Base-by-base conservation (phyloP, 2,113 vertebrate species). In the Pelodiscus sinensis region DNA sequence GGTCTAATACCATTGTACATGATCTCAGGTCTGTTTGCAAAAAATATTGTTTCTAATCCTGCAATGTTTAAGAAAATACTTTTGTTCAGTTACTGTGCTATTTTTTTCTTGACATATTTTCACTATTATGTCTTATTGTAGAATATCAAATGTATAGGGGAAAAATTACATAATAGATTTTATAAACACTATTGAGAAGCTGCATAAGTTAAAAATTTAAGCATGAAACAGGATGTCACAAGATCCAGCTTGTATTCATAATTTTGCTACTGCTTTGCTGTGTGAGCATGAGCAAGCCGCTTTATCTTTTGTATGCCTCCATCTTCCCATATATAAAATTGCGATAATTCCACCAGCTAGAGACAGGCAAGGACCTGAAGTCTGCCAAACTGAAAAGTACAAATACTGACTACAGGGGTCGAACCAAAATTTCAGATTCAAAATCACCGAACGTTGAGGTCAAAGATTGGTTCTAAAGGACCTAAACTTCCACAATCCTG, bases 61-160 rank as follows among this genome's bases (percentile, higher is more conserved):
- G 25, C 24, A 89, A 90, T 2, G 8, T 50, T 50, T 50, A 77
- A 25, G 38, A 77, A 77, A 52, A 52, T 52, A 52, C 8, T 79
- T 93, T 89, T 88, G 62, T 54, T 82, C 38, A 86, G 52, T 89
- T 94, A 82, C 51, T 96, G 54, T 35, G 50, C 79, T 82, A 6
- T 82, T 60, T 85, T 85, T 73, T 92, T 93, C n/a, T 51, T 85
- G 38, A 88, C n/a, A 80, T 79, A 51, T 94, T 94, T 94, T 92
- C 90, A 89, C 22, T 81, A 27, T n/a, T 79, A 29, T 10, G 25
- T 29, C 84, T 84, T 84, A 83, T 38, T 81, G 15, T 25, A 56
- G 79, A 85, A 81, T 60, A 93, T 87, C 19, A 91, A 96, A 90
- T 14, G 89, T 84, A 94, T n/a, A 93, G 90, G 65, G 83, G 87